Evolutionary conservation across 2,888 invertebrate species (phyloP).

Genomic region (Carterocephalus palaemon): DNA sequence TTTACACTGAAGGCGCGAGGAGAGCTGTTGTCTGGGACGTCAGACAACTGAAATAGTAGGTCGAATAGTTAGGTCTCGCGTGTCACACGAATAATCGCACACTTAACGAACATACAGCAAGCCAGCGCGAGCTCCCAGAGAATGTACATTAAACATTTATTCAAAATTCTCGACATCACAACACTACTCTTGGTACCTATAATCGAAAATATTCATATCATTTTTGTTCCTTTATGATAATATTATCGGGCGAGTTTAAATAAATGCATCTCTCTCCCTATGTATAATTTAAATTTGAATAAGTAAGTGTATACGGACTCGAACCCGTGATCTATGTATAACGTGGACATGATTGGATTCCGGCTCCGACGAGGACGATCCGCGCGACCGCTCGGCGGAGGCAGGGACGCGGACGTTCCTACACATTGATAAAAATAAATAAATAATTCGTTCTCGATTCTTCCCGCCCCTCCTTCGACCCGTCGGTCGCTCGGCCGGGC

Average conservation of each 20-base stretch:
- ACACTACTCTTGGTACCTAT: conserved; percentile 16
- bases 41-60: no score
- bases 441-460: no score
- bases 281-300: conserved; percentile 11
- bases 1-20: no score
- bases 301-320: background rate
- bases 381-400: background rate
- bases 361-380: background rate
- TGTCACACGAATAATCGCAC: no score
- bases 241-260: conserved; percentile 7
- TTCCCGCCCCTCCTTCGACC: no score
- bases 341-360: conserved; percentile 8
- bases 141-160: conserved; percentile 11
- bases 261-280: conserved; percentile 10
- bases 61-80: no score
- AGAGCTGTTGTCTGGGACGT: no score
- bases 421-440: no score
- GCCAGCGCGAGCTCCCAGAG: no score
- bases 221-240: conserved; percentile 9
- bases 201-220: conserved; percentile 19
- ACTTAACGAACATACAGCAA: no score
- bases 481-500: background rate
- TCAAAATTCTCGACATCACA: conserved; percentile 9
- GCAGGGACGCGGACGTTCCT: background rate
- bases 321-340: background rate